Conservation (phyloP, 2,113 vertebrate species). For the Eurystomus gularis region DNA sequence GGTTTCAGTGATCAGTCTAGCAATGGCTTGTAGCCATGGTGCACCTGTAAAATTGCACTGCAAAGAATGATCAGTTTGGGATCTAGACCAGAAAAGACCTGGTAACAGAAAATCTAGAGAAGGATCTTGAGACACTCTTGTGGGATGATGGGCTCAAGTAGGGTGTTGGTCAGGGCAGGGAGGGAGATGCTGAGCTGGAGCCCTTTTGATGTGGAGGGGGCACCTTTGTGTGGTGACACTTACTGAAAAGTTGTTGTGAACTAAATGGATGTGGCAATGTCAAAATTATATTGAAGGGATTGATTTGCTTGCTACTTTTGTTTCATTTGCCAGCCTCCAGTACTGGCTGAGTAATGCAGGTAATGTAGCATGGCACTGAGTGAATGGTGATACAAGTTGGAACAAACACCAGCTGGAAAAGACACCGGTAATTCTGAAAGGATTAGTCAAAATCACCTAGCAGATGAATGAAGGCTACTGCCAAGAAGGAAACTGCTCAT, state of each 20-base stretch:
- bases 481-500: neutral
- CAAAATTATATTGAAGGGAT: neutral
- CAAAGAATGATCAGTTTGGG: neutral
- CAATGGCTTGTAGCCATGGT: neutral
- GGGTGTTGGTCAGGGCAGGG: neutral
- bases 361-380: neutral
- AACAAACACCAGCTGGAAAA: neutral
- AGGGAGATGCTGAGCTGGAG: neutral
- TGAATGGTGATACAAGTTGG: neutral
- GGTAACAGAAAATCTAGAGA: neutral
- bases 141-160: neutral
- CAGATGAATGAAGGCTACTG: neutral
- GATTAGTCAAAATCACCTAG: neutral
- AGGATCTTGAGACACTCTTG: neutral
- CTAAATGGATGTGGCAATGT: fast-evolving
- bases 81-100: neutral
- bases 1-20: neutral
- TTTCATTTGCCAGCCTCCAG: neutral
- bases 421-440: neutral
- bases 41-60: neutral
- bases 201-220: neutral
- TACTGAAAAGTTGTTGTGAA: neutral
- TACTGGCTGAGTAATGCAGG: neutral
- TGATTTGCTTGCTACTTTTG: neutral
- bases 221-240: neutral